These are phyloP conservation scores for Lutraria rhynchaena DNA, from an alignment of 1,140 invertebrate genomes.

Conservation along the genomic window DNA sequence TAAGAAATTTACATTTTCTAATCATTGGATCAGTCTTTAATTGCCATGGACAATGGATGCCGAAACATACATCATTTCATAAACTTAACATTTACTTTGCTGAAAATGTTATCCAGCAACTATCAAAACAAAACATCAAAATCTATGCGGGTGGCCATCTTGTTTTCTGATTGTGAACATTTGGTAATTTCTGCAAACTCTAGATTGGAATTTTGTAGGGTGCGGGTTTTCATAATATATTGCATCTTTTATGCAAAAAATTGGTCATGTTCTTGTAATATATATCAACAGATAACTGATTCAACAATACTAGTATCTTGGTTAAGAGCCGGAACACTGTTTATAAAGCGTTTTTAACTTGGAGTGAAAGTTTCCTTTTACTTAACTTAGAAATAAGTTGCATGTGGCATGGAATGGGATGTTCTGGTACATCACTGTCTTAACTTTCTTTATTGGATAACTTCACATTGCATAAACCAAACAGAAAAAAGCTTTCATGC, in stretches of 20 bases:
- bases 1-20: too few species aligned
- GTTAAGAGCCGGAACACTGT: conserved; percentile 6
- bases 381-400: not conserved
- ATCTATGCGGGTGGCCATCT: conserved; percentile 13
- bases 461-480: conserved; percentile 22
- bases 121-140: conserved; percentile 8
- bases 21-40: too few species aligned
- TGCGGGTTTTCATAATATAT: conserved; percentile 3
- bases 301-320: conserved; percentile 10
- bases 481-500: conserved; percentile 2
- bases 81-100: too few species aligned
- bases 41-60: too few species aligned
- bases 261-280: conserved; percentile 12
- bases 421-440: conserved; percentile 11
- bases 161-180: conserved; percentile 7
- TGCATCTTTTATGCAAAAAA: conserved; percentile 9
- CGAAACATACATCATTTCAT: too few species aligned
- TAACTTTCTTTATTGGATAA: conserved; percentile 12
- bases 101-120: too few species aligned
- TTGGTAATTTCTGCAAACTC: conserved; percentile 19
- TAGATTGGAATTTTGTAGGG: conserved; percentile 13
- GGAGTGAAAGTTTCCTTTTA: not conserved
- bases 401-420: conserved; percentile 4
- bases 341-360: not conserved
- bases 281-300: conserved; percentile 21